Evolutionary conservation across 2,797 vertebrate species (phyloP).

Genomic region (Eospalax fontanierii): DNA sequence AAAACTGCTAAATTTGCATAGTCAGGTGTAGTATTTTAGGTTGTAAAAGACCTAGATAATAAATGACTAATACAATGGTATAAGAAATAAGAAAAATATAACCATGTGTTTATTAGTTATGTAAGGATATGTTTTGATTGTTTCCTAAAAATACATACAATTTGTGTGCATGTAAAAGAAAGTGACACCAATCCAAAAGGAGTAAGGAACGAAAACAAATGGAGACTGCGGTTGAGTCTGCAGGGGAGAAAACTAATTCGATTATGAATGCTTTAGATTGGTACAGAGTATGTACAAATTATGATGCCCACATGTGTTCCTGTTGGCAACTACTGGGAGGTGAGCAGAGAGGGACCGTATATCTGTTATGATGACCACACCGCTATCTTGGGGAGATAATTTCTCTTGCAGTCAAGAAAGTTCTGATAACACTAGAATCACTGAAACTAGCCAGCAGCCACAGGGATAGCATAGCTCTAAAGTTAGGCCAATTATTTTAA

Average conservation of each 20-base stretch:
- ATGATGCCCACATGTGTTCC: background rate
- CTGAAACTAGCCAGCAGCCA: background rate
- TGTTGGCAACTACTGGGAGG: background rate
- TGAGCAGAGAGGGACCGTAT: too few relatives aligned
- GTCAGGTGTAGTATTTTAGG: background rate
- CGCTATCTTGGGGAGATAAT: background rate
- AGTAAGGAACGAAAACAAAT: background rate
- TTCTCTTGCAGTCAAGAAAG: background rate
- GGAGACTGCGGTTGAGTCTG: background rate
- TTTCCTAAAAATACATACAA: background rate
- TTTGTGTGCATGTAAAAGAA: background rate
- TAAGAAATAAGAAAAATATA: slow-evolving; percentile 47
- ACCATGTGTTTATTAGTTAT: background rate
- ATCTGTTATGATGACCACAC: background rate
- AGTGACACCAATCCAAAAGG: background rate
- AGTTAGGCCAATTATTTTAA: background rate
- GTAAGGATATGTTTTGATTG: background rate
- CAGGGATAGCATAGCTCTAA: background rate
- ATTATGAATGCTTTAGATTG: background rate
- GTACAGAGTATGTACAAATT: background rate
- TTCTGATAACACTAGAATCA: background rate
- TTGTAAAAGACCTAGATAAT: background rate
- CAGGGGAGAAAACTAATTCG: background rate
- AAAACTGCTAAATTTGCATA: background rate
- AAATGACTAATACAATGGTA: background rate